Percentiles rank a stretch among this genome's conserved stretches.
These are phyloP conservation scores for Dicrurus megarhynchus DNA, from an alignment of 2,113 vertebrate species.

Conservation along the genomic window DNA sequence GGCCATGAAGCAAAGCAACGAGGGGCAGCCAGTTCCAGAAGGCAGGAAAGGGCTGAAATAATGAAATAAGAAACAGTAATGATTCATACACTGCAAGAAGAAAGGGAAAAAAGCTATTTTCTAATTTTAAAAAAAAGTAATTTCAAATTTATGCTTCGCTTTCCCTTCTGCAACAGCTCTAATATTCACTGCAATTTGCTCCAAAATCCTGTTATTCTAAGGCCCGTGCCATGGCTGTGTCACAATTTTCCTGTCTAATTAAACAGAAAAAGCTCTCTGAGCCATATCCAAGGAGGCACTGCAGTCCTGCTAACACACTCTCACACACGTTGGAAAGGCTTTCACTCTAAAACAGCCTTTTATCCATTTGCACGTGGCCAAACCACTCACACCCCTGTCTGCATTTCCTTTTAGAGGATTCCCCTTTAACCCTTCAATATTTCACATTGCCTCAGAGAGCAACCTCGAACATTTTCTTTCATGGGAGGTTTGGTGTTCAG, in stretches of 20 bases:
- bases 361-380: not conserved
- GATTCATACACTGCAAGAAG: not conserved
- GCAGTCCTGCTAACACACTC: not conserved
- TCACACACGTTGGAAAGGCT: not conserved
- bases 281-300: not conserved
- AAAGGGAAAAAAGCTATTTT: not conserved
- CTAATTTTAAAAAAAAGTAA: not conserved
- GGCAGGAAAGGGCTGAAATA: not conserved
- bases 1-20: not conserved
- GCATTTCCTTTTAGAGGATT: not conserved
- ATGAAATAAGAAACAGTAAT: not conserved
- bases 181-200: not conserved
- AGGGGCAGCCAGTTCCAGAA: not conserved
- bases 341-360: not conserved
- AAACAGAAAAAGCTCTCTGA: constrained; percentile 5
- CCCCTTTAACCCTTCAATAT: not conserved
- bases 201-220: not conserved
- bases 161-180: not conserved
- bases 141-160: not conserved
- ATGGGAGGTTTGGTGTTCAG: not conserved
- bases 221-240: not conserved
- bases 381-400: not conserved
- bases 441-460: not conserved
- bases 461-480: not conserved
- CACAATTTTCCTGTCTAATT: constrained; percentile 44